Evolutionary conservation across 2,113 vertebrate species (phyloP).

Genomic region (Tragelaphus scriptus): DNA sequence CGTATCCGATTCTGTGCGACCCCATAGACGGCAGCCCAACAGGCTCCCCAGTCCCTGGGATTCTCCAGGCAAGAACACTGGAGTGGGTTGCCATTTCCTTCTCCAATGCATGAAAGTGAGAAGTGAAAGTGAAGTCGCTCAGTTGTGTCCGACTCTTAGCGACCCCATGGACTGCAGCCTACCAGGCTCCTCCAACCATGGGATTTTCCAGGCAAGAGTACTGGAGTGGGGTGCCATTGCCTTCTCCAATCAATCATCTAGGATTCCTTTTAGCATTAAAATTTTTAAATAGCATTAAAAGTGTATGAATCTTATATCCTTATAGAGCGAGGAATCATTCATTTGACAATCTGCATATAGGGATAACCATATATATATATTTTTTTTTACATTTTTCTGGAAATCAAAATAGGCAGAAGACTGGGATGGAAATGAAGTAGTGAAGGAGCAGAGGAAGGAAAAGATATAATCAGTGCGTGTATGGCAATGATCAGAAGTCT

Average conservation of each 20-base stretch:
- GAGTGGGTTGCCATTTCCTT: no score
- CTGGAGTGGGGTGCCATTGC: no score
- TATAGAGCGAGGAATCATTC: background rate
- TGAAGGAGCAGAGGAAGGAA: background rate
- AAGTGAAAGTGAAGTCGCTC: no score
- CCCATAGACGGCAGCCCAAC: no score
- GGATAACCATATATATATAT: background rate
- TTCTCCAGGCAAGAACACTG: no score
- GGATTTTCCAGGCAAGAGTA: no score
- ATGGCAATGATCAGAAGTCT: background rate
- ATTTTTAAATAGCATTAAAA: background rate
- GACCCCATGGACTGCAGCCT: no score
- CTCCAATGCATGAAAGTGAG: no score
- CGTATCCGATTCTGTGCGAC: no score
- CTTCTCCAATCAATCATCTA: background rate
- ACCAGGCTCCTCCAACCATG: no score
- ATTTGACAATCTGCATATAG: background rate
- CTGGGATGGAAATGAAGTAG: background rate
- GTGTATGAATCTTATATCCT: background rate
- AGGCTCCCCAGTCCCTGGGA: no score
- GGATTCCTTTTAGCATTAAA: background rate
- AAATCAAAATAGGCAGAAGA: background rate
- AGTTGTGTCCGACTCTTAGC: no score
- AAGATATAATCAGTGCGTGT: background rate
- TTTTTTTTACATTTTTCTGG: background rate